These are phyloP conservation scores for Kryptolebias marmoratus DNA, from an alignment of 2,113 vertebrate species.

Conservation along the genomic window DNA sequence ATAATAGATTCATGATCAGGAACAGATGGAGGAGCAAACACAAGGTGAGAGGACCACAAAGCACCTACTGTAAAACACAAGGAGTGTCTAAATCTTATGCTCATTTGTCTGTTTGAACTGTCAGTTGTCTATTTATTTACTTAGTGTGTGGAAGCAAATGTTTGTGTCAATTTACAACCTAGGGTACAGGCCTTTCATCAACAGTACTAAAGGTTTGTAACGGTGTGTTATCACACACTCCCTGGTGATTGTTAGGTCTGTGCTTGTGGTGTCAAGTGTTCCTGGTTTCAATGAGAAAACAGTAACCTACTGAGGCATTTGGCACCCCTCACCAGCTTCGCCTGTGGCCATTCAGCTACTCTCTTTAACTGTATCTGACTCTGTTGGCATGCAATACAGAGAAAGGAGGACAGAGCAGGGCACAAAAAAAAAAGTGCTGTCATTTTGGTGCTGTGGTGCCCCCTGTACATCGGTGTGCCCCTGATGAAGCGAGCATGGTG, in stretches of 20 bases:
- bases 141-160: neutral
- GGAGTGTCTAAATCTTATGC: slow-evolving; percentile 7
- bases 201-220: slow-evolving; percentile 49
- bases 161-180: slow-evolving; percentile 37
- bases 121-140: slow-evolving; percentile 4
- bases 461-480: slow-evolving; percentile 65
- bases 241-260: slow-evolving; percentile 41
- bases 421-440: slow-evolving; percentile 58
- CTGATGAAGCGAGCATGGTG: slow-evolving; percentile 64
- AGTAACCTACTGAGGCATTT: slow-evolving; percentile 57
- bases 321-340: slow-evolving; percentile 56
- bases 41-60: neutral
- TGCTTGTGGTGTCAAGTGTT: slow-evolving; percentile 63
- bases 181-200: slow-evolving; percentile 30
- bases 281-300: slow-evolving; percentile 62
- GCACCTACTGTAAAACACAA: neutral
- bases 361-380: slow-evolving; percentile 52
- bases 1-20: slow-evolving; percentile 20
- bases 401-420: slow-evolving; percentile 38
- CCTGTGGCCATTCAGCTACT: slow-evolving; percentile 48
- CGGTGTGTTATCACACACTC: slow-evolving; percentile 52
- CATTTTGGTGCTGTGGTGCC: slow-evolving; percentile 55
- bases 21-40: slow-evolving; percentile 27
- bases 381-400: slow-evolving; percentile 42
- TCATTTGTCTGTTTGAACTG: slow-evolving; percentile 14